Evolutionary conservation across 37 sponge, comb jelly and placozoan species (phyloP).

Genomic region (Mnemiopsis leidyi): DNA sequence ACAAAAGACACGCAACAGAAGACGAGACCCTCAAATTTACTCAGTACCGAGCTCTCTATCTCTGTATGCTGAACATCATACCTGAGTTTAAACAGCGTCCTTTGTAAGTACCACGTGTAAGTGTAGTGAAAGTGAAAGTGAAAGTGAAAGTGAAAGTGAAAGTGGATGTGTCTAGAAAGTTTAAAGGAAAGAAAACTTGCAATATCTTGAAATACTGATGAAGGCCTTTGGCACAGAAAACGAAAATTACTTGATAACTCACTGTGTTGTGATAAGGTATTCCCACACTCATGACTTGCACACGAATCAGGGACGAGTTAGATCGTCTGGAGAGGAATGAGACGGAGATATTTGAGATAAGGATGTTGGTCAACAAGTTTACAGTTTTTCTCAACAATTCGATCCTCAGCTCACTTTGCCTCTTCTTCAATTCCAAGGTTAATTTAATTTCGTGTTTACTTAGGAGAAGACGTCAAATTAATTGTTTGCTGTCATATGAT

Average conservation of each 20-base stretch:
- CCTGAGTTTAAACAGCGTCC: conserved; percentile 56
- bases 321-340: background rate
- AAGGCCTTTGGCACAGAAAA: too few species aligned
- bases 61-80: conserved; percentile 23
- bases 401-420: conserved; percentile 40
- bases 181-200: too few species aligned
- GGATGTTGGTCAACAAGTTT: conserved; percentile 16
- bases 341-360: conserved; percentile 48
- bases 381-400: conserved; percentile 59
- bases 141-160: too few species aligned
- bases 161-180: too few species aligned
- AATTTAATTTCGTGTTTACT: too few species aligned
- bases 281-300: too few species aligned
- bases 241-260: too few species aligned
- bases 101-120: background rate
- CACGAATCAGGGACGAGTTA: background rate
- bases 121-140: too few species aligned
- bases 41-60: conserved; percentile 1
- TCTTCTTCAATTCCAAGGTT: conserved; percentile 17
- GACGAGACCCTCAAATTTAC: conserved; percentile 23
- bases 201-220: too few species aligned
- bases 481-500: too few species aligned
- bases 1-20: conserved; percentile 20
- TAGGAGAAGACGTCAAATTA: too few species aligned
- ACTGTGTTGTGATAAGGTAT: too few species aligned